Base-by-base conservation (phyloP, 1,140 invertebrate genomes). In the Drosophila subpulchrella region DNA sequence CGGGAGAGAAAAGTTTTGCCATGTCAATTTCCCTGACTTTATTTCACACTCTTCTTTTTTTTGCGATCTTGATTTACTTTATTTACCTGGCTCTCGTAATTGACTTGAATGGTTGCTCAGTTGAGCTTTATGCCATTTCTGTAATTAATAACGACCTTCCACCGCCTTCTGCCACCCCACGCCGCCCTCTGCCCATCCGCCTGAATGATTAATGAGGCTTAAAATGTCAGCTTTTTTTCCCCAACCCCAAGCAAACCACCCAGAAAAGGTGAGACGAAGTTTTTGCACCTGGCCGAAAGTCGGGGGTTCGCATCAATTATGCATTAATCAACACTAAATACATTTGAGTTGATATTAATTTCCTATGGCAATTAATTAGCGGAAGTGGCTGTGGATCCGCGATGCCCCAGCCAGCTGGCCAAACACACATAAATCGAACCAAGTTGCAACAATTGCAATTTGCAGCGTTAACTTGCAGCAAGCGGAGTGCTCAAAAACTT, bases 241-340 rank as follows among this genome's bases (percentile, higher is more conserved):
- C 57, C 3, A 15, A 24, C 30, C 3, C 27, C 30, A 5, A 11
- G 30, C 11, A 13, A 5, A 12, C 20, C 20, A 11, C 13, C 41
- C 57, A 20, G 10, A 50, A 63, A 51, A 68, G 71, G 68, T 74
- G 58, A 72, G 68, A 41, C 24, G 17, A 68, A 68, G 65, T 53
- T 68, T 68, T 68, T 68, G 65, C 61, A 68, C 65, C 65, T 68
- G 65, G 60, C 32, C 51, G 53, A 44, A 67, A 50, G 65, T 36
- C 56, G 46, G 11, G 39, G 20, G 42, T 47, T 34, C 58, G 65
- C 75, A 77, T 78, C 65, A 77, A 78, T 78, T 77, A 77, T 58
- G 50, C 75, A 78, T 78, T 78, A 77, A 77, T 77, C 74, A 77
- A 77, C 74, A 78, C 75, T 77, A 77, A 77, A 77, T 77, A 77